Percentiles rank a stretch among this genome's conserved stretches.
phyloP scores from a whole-genome alignment of 1,140 invertebrate genomes.

The Neodiprion virginianus region DNA sequence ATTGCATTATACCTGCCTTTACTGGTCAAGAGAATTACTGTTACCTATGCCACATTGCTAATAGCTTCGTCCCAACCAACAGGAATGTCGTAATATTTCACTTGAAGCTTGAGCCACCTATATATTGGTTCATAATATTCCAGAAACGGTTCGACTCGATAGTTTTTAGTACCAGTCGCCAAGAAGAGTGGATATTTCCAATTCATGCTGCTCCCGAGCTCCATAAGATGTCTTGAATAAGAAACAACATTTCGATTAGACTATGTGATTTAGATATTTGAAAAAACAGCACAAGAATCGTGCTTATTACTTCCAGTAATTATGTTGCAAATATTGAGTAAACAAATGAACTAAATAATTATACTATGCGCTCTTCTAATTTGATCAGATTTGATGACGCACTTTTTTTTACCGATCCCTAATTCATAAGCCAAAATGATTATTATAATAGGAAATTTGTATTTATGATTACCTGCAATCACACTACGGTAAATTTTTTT shows the following conservation, averaged over 20 bases:
- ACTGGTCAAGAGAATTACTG: no score
- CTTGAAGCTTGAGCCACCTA: constrained; percentile 55
- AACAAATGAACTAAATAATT: no score
- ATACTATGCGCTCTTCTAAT: no score
- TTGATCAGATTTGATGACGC: background rate
- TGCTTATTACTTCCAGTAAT: no score
- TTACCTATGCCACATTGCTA: background rate
- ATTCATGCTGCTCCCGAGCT: constrained; percentile 28
- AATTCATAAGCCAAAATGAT: background rate
- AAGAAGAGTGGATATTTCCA: constrained; percentile 21
- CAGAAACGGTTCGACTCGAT: constrained; percentile 55
- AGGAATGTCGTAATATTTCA: constrained; percentile 36
- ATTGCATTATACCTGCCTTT: no score
- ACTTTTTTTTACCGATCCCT: constrained; percentile 10
- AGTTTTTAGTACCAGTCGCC: constrained; percentile 25
- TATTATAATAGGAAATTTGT: no score
- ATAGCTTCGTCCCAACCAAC: constrained; percentile 41
- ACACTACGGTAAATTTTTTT: no score
- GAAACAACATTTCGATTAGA: background rate
- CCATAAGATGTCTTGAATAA: constrained; percentile 29
- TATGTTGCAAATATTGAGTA: no score
- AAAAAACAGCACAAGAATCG: background rate
- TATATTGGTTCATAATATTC: constrained; percentile 56
- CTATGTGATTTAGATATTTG: background rate
- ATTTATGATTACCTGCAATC: no score